Evolutionary conservation across 1,140 invertebrate genomes (phyloP).

Genomic region (Panulirus ornatus): DNA sequence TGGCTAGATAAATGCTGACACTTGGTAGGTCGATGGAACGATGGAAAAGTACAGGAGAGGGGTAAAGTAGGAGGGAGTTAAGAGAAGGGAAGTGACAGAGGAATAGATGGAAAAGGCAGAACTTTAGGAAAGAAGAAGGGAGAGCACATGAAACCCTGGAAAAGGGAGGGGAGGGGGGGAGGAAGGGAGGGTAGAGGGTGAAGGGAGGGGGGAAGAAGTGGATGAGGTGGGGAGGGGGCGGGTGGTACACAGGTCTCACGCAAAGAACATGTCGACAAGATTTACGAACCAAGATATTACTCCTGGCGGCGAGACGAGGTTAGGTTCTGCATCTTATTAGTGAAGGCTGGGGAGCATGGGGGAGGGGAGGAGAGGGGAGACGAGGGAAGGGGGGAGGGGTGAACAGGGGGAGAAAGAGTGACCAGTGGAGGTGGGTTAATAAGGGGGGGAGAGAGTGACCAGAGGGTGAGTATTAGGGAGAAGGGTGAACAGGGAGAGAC

Average conservation of each 20-base stretch:
- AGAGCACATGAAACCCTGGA: too few species aligned
- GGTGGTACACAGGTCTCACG: neutral
- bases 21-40: too few species aligned
- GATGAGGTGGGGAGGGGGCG: neutral
- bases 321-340: neutral
- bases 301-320: neutral
- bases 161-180: neutral
- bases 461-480: too few species aligned
- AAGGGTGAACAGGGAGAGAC: too few species aligned
- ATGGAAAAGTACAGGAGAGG: too few species aligned
- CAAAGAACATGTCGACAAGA: slow-evolving; percentile 4
- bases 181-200: neutral
- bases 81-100: too few species aligned
- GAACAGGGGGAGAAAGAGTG: neutral
- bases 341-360: neutral
- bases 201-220: too few species aligned
- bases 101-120: too few species aligned
- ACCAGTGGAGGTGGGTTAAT: too few species aligned
- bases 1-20: too few species aligned
- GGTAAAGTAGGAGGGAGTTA: too few species aligned
- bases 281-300: slow-evolving; percentile 13
- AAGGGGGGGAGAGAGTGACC: neutral
- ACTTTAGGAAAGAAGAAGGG: too few species aligned
- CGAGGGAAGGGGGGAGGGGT: neutral
- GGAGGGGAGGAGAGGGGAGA: neutral